A percentile compares a stretch with the other conserved stretches of the same genome.
phyloP scores from a whole-genome alignment of 2,113 vertebrate species.

The Dromiciops gliroides region DNA sequence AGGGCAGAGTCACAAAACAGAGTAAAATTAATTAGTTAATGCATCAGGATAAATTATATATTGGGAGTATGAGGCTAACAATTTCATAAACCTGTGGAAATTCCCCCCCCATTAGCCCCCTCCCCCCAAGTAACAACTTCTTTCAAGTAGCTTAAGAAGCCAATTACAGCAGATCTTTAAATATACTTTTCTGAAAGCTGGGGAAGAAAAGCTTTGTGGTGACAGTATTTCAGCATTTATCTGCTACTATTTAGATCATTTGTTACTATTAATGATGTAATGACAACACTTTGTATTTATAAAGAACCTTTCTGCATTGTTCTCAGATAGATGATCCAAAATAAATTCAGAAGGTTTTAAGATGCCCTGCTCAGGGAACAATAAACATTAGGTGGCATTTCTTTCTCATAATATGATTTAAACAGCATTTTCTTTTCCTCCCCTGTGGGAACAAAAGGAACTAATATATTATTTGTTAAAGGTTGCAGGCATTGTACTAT shows the following conservation, averaged over 20 bases:
- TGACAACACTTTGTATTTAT: conserved; percentile 25
- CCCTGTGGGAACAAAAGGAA: conserved; percentile 38
- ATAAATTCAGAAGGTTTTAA: conserved; percentile 21
- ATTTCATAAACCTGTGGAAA: conserved; percentile 40
- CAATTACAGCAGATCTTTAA: conserved; percentile 35
- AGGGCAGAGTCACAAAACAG: conserved; percentile 6
- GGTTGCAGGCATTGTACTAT: background rate
- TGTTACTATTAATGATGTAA: conserved; percentile 32
- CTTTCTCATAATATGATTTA: conserved; percentile 57
- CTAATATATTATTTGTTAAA: conserved; percentile 18
- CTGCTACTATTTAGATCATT: conserved; percentile 45
- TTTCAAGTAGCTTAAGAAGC: conserved; percentile 52
- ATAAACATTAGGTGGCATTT: conserved; percentile 45
- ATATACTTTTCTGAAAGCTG: conserved; percentile 53
- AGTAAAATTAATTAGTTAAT: conserved; percentile 17
- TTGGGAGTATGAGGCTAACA: conserved; percentile 40
- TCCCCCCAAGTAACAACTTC: conserved; percentile 1
- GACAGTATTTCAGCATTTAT: conserved; percentile 18
- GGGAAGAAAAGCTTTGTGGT: conserved; percentile 34
- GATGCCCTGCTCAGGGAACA: conserved; percentile 16
- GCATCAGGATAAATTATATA: conserved; percentile 39
- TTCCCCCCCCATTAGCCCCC: background rate
- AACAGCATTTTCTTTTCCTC: conserved; percentile 36
- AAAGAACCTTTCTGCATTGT: background rate
- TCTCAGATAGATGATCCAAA: conserved; percentile 14